Percentiles rank a stretch among this genome's conserved stretches.
Evolutionary conservation across 2,888 invertebrate species (phyloP).

Genomic region (Punctoribates punctum): DNA sequence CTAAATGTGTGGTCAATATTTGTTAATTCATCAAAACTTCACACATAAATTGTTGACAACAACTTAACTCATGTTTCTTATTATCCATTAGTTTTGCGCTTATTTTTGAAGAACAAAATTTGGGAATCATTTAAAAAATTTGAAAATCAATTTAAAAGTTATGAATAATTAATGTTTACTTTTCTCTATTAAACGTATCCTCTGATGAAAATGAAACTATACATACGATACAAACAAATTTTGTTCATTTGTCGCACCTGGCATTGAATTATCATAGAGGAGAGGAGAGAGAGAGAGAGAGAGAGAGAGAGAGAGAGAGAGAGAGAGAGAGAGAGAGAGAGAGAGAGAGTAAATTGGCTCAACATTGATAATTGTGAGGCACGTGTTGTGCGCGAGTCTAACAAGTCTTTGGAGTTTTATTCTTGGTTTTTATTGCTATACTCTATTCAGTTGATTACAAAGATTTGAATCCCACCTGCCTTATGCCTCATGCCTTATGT

Average conservation of each 20-base stretch:
- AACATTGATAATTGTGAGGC: background rate
- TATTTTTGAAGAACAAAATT: too few relatives aligned
- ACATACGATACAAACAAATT: background rate
- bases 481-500: background rate
- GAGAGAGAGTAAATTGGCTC: conserved; percentile 21
- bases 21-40: background rate
- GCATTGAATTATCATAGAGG: background rate
- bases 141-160: too few relatives aligned
- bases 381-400: conserved; percentile 24
- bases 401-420: background rate
- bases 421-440: conserved; percentile 7
- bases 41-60: conserved; percentile 6
- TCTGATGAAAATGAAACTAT: background rate
- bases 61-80: conserved; percentile 8
- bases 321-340: conserved; percentile 3
- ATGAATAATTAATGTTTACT: too few relatives aligned
- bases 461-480: conserved; percentile 28
- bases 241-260: conserved; percentile 19
- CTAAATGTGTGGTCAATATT: conserved; percentile 29
- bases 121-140: background rate
- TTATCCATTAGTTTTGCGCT: too few relatives aligned
- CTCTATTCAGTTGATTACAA: conserved; percentile 5
- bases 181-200: too few relatives aligned
- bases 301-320: conserved; percentile 13
- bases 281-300: background rate